These are phyloP conservation scores for Spodoptera exigua DNA, from an alignment of 2,888 invertebrate species.

Conservation along the genomic window DNA sequence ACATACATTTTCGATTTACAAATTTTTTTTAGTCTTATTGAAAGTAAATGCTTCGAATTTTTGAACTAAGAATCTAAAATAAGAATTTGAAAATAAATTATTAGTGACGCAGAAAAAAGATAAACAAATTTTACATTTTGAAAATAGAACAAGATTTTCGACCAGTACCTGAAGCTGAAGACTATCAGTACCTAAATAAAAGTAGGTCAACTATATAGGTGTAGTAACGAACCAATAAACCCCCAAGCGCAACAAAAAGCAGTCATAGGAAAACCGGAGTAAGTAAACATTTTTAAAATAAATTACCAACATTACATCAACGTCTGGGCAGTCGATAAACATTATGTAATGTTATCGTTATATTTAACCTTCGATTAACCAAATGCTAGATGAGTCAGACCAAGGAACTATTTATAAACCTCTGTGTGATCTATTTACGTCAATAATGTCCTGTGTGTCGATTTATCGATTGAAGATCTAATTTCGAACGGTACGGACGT, in stretches of 20 bases:
- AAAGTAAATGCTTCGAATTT: too few species aligned
- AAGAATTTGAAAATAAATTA: too few species aligned
- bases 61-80: too few species aligned
- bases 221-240: neutral
- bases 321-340: constrained; percentile 53
- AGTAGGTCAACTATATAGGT: too few species aligned
- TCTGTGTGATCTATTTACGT: constrained; percentile 75
- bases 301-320: constrained; percentile 40
- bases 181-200: too few species aligned
- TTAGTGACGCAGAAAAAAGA: too few species aligned
- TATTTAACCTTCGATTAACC: constrained; percentile 85
- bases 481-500: constrained; percentile 21
- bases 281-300: constrained; percentile 31
- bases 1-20: too few species aligned
- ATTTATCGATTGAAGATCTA: constrained; percentile 55
- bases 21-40: too few species aligned
- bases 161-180: too few species aligned
- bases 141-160: too few species aligned
- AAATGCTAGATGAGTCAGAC: constrained; percentile 82
- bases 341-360: constrained; percentile 69
- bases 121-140: too few species aligned
- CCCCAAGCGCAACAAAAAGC: neutral
- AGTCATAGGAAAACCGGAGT: constrained; percentile 5
- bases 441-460: constrained; percentile 60
- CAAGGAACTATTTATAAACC: constrained; percentile 78